phyloP scores from a whole-genome alignment of 2,888 invertebrate genomes.

The Caenorhabditis drosophilae region DNA sequence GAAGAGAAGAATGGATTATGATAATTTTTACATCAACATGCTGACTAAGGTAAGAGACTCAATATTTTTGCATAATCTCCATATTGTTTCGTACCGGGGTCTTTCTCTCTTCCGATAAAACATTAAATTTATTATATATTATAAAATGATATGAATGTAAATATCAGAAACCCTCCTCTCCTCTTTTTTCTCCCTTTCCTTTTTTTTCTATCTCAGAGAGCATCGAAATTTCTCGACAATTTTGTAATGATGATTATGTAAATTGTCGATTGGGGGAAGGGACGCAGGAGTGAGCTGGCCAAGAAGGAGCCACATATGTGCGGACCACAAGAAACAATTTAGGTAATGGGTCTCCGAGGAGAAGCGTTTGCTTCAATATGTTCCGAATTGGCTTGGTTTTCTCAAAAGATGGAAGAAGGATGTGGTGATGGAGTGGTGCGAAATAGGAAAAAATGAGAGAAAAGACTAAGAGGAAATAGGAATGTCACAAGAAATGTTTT shows the following conservation, averaged over 20 bases:
- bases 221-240: background rate
- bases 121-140: no score
- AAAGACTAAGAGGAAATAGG: no score
- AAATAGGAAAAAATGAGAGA: background rate
- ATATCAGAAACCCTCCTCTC: background rate
- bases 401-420: background rate
- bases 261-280: background rate
- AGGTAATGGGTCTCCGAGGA: constrained; percentile 35
- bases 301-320: constrained; percentile 5
- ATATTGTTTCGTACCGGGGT: no score
- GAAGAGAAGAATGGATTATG: no score
- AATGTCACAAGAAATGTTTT: no score
- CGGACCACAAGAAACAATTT: constrained; percentile 31
- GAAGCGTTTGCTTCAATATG: no score
- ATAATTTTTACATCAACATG: no score
- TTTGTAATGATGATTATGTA: background rate
- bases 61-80: no score
- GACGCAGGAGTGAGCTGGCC: background rate
- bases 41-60: no score
- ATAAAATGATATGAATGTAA: background rate
- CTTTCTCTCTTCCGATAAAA: no score
- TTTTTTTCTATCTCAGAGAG: background rate
- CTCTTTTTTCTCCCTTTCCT: background rate
- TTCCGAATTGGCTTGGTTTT: background rate
- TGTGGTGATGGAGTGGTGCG: background rate